A percentile compares a stretch with the other conserved stretches of the same genome.
Evolutionary conservation across 2,113 vertebrate genomes (phyloP).

Genomic region (Taxidea taxus): DNA sequence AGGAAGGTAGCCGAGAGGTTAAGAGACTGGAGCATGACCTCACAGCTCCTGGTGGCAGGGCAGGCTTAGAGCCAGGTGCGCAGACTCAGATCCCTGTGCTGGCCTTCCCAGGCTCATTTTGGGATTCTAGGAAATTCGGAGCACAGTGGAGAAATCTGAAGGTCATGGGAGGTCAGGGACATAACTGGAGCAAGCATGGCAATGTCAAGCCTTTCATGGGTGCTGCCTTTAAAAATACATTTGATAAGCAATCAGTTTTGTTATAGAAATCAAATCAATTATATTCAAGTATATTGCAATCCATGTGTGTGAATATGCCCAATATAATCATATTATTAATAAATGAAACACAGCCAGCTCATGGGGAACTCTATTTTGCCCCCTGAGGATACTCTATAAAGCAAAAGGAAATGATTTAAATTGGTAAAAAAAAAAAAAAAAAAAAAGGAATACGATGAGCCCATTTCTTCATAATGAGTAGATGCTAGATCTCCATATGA

Average conservation of each 20-base stretch:
- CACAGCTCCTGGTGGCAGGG: rapidly evolving
- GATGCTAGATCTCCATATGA: background rate
- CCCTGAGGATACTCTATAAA: background rate
- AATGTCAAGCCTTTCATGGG: rapidly evolving
- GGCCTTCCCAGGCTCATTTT: too few relatives aligned
- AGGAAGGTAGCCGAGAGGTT: background rate
- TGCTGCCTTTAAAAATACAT: background rate
- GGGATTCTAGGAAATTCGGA: background rate
- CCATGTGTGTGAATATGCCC: rapidly evolving
- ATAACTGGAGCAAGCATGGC: background rate
- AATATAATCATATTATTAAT: background rate
- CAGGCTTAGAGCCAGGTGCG: background rate
- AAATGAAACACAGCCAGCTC: background rate
- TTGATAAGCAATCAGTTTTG: background rate
- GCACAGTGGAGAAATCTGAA: background rate
- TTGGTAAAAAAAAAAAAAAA: background rate
- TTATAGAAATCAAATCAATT: background rate
- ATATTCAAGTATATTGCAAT: background rate
- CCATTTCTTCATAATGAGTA: background rate
- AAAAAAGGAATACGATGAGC: background rate
- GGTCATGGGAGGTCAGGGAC: background rate
- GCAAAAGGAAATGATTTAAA: background rate
- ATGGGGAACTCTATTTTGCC: background rate
- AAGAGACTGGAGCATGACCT: rapidly evolving
- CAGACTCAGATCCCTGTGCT: rapidly evolving